Evolutionary conservation across 2,888 invertebrate genomes (phyloP), one percentile per base, ranked within the genome.

Genomic region (Therioaphis trifolii): DNA sequence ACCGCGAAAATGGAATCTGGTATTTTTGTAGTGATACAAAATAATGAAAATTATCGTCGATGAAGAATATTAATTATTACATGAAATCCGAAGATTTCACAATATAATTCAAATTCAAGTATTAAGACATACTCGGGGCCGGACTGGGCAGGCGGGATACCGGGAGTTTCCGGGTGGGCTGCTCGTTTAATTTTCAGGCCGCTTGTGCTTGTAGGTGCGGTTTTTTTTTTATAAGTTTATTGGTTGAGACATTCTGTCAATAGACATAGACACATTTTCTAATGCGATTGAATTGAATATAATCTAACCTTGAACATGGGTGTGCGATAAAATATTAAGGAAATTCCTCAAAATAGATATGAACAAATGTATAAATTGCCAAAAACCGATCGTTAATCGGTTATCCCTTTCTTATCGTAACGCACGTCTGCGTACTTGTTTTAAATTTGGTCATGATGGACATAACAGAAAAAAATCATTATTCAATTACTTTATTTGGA

Each of bases 401-500:
- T 43, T 43, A 43, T 43, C 4, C 0, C n/a, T 66, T 4, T n/a
- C 35, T 66, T 66, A 66, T 66, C 18, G 35, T 66, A 35, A 66
- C 4, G 35, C 35, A 66, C n/a, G 7, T 29, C 12, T 29, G 29
- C 11, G 27, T 1, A n/a, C n/a, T n/a, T n/a, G n/a, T 68, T 12
- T 43, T 43, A 40, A 68, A 68, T 21, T 40, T 68, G 68, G 40
- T 52, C 27, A 79, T 68, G 52, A 21, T 79, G 4, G 43, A 79
- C 1, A 29, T n/a, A 43, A 46, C 49, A 46, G 40, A 68, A 66
- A 68, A 68, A 68, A 52, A 79, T 27, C 27, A 46, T 49, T 46
- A 58, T 55, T 27, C 63, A 77, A 77, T 61, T 77, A 18, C 58
- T 58, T 63, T 46, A 43, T 77, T 78, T 58, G 68, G 46, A 14